Evolutionary conservation across 2,888 invertebrate genomes (phyloP).

Genomic region (Phengaris alcon): DNA sequence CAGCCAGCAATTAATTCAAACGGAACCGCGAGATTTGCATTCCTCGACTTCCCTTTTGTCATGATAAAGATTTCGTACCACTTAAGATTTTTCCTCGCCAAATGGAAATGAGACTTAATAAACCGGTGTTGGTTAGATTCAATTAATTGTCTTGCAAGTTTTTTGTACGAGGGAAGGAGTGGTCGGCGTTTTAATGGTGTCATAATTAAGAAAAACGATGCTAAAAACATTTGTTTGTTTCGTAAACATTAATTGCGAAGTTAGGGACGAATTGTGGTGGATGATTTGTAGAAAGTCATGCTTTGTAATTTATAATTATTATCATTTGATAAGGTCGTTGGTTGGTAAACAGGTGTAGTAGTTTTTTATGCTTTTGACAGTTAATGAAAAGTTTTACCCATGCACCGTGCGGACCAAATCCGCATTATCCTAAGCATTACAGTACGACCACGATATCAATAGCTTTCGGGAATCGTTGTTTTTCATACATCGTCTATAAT

Average conservation of each 20-base stretch:
- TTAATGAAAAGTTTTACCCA: too few relatives aligned
- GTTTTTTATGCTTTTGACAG: background rate
- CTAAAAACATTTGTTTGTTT: constrained; percentile 16
- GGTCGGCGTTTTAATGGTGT: constrained; percentile 16
- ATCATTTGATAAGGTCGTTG: background rate
- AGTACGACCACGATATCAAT: too few relatives aligned
- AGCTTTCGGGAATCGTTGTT: too few relatives aligned
- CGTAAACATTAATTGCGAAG: constrained; percentile 20
- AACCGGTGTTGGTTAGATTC: constrained; percentile 66
- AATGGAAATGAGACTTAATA: constrained; percentile 75
- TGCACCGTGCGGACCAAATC: too few relatives aligned
- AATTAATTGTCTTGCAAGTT: constrained; percentile 57
- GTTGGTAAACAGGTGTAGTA: background rate
- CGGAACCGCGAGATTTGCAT: constrained; percentile 59
- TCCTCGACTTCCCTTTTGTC: constrained; percentile 64
- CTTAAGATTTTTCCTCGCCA: constrained; percentile 47
- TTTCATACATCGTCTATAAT: too few relatives aligned
- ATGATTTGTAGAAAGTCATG: background rate
- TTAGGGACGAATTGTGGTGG: background rate
- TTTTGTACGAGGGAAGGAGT: constrained; percentile 18
- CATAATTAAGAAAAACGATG: constrained; percentile 16
- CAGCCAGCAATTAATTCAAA: constrained; percentile 79
- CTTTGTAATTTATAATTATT: background rate
- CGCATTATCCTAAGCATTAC: too few relatives aligned
- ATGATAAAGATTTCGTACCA: constrained; percentile 52